Conservation (phyloP, 2,797 vertebrate species). For the Sebastes hubbsi region DNA sequence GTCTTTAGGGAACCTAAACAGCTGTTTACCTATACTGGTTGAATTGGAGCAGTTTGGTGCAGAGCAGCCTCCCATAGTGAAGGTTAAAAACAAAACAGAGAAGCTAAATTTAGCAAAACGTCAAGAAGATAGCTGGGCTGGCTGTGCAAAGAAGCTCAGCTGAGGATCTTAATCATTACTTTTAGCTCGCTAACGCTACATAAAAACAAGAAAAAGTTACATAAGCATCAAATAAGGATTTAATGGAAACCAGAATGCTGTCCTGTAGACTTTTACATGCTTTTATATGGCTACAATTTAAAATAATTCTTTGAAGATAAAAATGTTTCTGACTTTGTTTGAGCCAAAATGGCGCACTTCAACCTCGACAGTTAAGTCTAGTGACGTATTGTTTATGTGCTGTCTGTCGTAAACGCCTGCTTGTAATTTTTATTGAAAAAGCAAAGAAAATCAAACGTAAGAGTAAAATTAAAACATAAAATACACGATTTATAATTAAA, state of each 20-base stretch:
- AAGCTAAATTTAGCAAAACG: slow-evolving; percentile 12
- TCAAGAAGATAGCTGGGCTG: slow-evolving; percentile 35
- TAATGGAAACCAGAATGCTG: not conserved
- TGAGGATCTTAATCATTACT: slow-evolving; percentile 16
- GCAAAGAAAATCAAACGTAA: fast-evolving
- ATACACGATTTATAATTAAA: fast-evolving
- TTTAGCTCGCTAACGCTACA: not conserved
- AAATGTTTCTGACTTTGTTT: slow-evolving; percentile 80
- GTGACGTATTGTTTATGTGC: slow-evolving; percentile 56
- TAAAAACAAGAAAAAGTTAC: not conserved
- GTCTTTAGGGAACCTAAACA: slow-evolving; percentile 86
- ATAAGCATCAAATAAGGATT: not conserved
- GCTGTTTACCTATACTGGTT: slow-evolving; percentile 84
- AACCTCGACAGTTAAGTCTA: slow-evolving; percentile 2
- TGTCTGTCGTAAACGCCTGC: slow-evolving; percentile 52
- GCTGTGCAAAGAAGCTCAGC: slow-evolving; percentile 18
- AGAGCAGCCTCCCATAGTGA: slow-evolving; percentile 84
- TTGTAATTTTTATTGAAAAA: not conserved
- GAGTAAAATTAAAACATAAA: fast-evolving
- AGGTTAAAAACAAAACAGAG: not conserved
- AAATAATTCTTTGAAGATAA: slow-evolving; percentile 32
- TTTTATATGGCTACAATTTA: not conserved
- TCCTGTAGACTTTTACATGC: not conserved
- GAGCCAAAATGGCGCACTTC: slow-evolving; percentile 87
- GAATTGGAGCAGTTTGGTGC: slow-evolving; percentile 87